phyloP scores from a whole-genome alignment of 2,113 vertebrate species.

The Dipodomys merriami region DNA sequence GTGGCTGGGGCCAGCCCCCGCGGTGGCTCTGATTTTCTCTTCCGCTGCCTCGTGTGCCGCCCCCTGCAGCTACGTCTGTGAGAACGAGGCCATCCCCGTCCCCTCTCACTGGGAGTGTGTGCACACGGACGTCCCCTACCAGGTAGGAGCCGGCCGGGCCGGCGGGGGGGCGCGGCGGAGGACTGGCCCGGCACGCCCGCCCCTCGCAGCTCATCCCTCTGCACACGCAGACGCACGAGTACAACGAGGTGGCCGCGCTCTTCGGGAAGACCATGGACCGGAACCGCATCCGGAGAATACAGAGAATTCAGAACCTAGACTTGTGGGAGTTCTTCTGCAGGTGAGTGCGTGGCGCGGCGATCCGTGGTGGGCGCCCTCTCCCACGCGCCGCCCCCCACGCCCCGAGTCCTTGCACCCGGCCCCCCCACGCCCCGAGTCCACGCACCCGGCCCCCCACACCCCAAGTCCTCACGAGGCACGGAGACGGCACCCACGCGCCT shows the following conservation, averaged over 20 bases:
- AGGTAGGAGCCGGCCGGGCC: constrained; percentile 85
- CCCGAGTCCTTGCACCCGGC: no score
- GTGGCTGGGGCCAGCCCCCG: no score
- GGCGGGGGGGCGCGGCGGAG: not conserved
- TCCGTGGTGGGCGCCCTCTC: no score
- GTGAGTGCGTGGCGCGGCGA: constrained; percentile 84
- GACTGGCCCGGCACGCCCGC: constrained; percentile 64
- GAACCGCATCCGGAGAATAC: constrained; percentile 93
- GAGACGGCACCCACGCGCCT: no score
- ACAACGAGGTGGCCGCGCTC: constrained; percentile 93
- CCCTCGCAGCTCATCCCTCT: constrained; percentile 89
- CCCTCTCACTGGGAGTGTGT: constrained; percentile 97
- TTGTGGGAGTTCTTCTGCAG: constrained; percentile 99
- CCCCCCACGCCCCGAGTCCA: no score
- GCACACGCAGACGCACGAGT: constrained; percentile 94
- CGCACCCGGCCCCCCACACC: no score
- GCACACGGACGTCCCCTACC: constrained; percentile 93
- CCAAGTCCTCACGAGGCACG: no score
- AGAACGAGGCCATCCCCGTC: constrained; percentile 94
- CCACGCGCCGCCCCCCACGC: no score
- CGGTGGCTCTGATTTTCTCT: not conserved
- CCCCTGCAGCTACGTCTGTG: constrained; percentile 94
- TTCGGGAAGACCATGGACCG: constrained; percentile 96
- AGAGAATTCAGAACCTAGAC: constrained; percentile 97
- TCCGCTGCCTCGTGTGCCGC: constrained; percentile 58